Evolutionary conservation across 2,113 vertebrate genomes (phyloP), one percentile per base, ranked within the genome.

Genomic region (Morone saxatilis): DNA sequence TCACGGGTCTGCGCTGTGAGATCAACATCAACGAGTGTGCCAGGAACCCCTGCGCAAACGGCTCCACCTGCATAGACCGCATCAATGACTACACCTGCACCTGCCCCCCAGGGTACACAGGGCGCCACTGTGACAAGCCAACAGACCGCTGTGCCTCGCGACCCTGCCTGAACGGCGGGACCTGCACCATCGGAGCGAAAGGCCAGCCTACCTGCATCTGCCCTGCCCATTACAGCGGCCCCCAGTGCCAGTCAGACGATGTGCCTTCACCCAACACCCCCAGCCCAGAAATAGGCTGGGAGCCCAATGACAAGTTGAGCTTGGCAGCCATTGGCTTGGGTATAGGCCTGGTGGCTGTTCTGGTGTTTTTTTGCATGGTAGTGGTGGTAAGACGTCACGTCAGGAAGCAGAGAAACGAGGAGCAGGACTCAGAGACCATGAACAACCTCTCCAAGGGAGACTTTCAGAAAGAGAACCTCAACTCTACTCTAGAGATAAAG

Each of bases 91-190:
- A 97, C 91, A 96, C 95, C 71, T 99, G 98, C 93, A 95, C 93
- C 83, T 99, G 98, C 62, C 96, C 96, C 0, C 96, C 97, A 0
- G 98, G 98, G 31, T 98, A 96, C 95, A 95, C 95, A 0, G 98
- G 98, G 81, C 97, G 95, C 89, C 97, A 97, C 95, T 99, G 98
- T 81, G 98, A 97, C 19, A 92, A 93, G 14, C 96, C 96, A 0
- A 91, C 96, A 72, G 97, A 97, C 92, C 94, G 94, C 88, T 99
- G 98, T 0, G 96, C 97, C 70, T 96, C 97, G 14, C 94, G 92
- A 25, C 96, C 96, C 25, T 99, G 98, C 92, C 96, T 97, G 88
- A 99, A 99, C 0, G 98, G 98, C 0, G 98, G 97, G 14, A 98
- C 97, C 53, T 99, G 98, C 95, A 96, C 93, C 89, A 90, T 86